Conservation (phyloP, 2,113 vertebrate species). For the Leptobrachium leishanense region DNA sequence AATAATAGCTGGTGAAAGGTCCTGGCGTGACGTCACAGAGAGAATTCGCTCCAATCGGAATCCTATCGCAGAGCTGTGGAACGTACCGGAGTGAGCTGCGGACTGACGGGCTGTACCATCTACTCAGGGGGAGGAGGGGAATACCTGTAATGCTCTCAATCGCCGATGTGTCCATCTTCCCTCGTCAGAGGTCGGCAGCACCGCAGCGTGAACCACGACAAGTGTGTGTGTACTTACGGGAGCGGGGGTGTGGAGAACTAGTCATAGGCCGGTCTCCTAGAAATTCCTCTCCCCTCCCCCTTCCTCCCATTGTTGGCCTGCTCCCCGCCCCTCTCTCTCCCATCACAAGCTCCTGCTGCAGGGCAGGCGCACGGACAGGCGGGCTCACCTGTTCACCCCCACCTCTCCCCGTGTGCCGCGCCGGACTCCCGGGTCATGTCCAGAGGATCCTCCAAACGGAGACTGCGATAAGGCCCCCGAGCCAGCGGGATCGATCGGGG, state of each 20-base stretch:
- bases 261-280: neutral
- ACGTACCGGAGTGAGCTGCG: neutral
- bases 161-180: neutral
- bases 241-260: neutral
- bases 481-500: neutral
- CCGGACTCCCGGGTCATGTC: constrained; percentile 27
- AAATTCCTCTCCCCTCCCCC: neutral
- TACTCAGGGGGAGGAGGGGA: neutral
- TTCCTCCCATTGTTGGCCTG: constrained; percentile 21
- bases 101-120: constrained; percentile 35
- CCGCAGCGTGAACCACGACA: no score
- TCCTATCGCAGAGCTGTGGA: neutral
- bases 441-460: constrained; percentile 14
- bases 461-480: neutral
- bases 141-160: neutral
- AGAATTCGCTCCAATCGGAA: constrained; percentile 4
- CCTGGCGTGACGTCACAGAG: neutral
- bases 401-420: constrained; percentile 16
- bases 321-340: constrained; percentile 26
- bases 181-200: no score
- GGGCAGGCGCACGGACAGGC: constrained; percentile 21
- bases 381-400: neutral
- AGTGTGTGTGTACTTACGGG: neutral
- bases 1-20: neutral
- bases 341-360: constrained; percentile 32